These are phyloP conservation scores for Pleuronectes platessa DNA, from an alignment of 2,113 vertebrate species.

Conservation along the genomic window DNA sequence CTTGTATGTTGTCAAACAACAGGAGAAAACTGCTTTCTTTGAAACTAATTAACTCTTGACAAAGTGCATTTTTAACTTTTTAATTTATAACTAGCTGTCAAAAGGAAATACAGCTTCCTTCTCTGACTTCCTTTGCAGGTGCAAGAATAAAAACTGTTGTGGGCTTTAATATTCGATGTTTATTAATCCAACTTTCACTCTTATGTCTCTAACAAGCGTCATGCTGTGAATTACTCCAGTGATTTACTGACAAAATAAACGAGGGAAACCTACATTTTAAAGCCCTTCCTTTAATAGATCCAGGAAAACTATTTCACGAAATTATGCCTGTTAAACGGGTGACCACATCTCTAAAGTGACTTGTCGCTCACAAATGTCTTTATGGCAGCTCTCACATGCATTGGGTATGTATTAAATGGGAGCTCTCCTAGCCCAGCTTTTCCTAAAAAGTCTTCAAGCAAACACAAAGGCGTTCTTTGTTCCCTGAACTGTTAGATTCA, in stretches of 20 bases:
- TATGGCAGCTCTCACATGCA: slow-evolving; percentile 33
- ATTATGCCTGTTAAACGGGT: slow-evolving; percentile 16
- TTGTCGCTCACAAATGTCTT: slow-evolving; percentile 35
- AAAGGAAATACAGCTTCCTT: slow-evolving; percentile 83
- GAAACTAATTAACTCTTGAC: slow-evolving; percentile 20
- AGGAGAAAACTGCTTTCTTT: slow-evolving; percentile 3
- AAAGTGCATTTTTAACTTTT: slow-evolving; percentile 33
- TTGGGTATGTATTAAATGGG: slow-evolving; percentile 26
- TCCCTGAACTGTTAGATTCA: slow-evolving; percentile 48
- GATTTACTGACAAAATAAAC: slow-evolving; percentile 1
- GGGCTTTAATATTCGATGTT: slow-evolving; percentile 28
- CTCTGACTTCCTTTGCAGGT: slow-evolving; percentile 84
- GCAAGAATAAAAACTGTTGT: slow-evolving; percentile 56
- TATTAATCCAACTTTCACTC: slow-evolving; percentile 19
- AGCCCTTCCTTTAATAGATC: neutral
- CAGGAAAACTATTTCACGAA: neutral
- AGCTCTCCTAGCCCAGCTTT: slow-evolving; percentile 35
- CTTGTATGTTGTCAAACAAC: neutral
- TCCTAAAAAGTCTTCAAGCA: slow-evolving; percentile 12
- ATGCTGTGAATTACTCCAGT: neutral
- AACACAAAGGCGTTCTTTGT: slow-evolving; percentile 49
- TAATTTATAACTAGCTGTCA: slow-evolving; percentile 66
- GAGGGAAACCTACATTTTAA: neutral
- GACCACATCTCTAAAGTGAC: slow-evolving; percentile 36
- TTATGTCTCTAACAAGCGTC: slow-evolving; percentile 1